Evolutionary conservation across 2,113 vertebrate genomes (phyloP).

Genomic region (Myiopsitta monachus): DNA sequence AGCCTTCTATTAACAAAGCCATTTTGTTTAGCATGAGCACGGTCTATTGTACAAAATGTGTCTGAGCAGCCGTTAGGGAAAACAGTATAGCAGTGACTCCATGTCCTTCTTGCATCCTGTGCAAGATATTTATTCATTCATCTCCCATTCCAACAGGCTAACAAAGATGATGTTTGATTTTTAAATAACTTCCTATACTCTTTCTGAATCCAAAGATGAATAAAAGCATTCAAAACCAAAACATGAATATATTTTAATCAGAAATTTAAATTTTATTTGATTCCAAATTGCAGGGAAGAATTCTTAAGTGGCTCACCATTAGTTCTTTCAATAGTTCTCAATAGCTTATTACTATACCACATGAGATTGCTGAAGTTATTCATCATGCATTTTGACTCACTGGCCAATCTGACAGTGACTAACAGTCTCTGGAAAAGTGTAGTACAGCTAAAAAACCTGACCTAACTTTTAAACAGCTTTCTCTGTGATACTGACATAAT

Average conservation of each 20-base stretch:
- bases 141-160: background rate
- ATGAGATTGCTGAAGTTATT: background rate
- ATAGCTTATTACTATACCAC: background rate
- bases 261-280: background rate
- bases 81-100: background rate
- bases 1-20: background rate
- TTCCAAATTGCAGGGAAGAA: background rate
- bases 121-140: background rate
- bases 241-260: background rate
- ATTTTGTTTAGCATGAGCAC: background rate
- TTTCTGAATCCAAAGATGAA: background rate
- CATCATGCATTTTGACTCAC: background rate
- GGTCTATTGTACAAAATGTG: background rate
- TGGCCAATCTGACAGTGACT: background rate
- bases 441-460: background rate
- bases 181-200: background rate
- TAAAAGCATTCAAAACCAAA: background rate
- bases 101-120: rapidly evolving
- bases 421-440: background rate
- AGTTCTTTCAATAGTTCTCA: background rate
- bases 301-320: background rate
- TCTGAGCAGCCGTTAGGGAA: background rate
- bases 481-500: background rate
- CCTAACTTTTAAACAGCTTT: background rate
- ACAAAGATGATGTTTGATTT: background rate